A percentile compares a stretch with the other conserved stretches of the same genome.
Conservation (phyloP, 1,140 invertebrate genomes). For the Drosophila pseudoananassae region DNA sequence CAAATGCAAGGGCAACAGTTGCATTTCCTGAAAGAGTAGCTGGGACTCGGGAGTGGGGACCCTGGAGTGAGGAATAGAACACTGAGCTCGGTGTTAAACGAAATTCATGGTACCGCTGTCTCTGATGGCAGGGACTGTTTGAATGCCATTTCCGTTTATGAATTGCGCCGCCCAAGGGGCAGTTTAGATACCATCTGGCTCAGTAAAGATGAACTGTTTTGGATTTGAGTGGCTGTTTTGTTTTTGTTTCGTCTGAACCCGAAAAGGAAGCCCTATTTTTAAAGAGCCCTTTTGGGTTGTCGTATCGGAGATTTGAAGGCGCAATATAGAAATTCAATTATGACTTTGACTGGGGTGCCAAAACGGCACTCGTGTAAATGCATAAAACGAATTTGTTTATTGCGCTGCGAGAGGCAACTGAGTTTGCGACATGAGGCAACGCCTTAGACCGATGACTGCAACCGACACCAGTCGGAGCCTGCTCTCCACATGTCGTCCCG, state of each 20-base stretch:
- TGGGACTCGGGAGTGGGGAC: not conserved
- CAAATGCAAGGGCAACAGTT: slow-evolving; percentile 40
- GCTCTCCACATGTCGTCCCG: slow-evolving; percentile 65
- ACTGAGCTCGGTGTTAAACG: slow-evolving; percentile 45
- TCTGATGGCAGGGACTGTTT: slow-evolving; percentile 66
- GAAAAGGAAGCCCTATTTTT: not conserved
- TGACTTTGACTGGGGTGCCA: slow-evolving; percentile 52
- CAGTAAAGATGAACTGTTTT: slow-evolving; percentile 13
- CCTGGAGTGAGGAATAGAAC: slow-evolving; percentile 2
- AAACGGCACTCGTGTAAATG: slow-evolving; percentile 31
- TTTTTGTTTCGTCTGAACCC: not conserved
- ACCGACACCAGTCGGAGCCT: slow-evolving; percentile 47
- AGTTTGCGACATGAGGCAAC: slow-evolving; percentile 44
- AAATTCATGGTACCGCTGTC: slow-evolving; percentile 51
- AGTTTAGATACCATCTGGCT: slow-evolving; percentile 1
- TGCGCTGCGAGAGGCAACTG: slow-evolving; percentile 15
- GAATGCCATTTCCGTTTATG: slow-evolving; percentile 70
- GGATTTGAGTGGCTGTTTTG: slow-evolving; percentile 7
- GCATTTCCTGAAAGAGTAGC: slow-evolving; percentile 40
- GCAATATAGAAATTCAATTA: slow-evolving; percentile 68
- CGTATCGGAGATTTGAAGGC: slow-evolving; percentile 28
- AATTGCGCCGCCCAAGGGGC: slow-evolving; percentile 37
- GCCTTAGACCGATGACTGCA: slow-evolving; percentile 53
- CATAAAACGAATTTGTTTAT: slow-evolving; percentile 53
- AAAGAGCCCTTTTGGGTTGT: slow-evolving; percentile 6